Base-by-base conservation (phyloP, 2,797 vertebrate species). In the Lemur catta region DNA sequence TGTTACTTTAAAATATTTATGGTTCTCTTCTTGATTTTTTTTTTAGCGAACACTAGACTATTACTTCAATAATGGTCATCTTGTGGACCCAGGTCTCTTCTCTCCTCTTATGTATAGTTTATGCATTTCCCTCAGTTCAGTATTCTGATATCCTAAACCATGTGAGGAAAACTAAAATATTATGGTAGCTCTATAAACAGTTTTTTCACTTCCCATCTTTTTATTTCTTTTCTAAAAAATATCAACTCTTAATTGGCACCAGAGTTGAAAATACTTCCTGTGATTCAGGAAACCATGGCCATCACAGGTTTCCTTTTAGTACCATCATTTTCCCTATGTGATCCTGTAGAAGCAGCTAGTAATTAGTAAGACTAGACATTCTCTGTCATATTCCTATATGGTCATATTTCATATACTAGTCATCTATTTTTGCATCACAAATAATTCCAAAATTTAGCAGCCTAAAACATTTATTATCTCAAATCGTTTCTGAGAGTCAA, bases 221-320 rank as follows among this genome's bases (percentile, higher is more conserved):
- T 72, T 84, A 50, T 91, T 87, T 91, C 20, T 80, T 30, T 59
- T 92, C 38, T 89, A 57, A 93, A 57, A 93, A 87, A 87, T 88
- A 22, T 84, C 61, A 55, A 7, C 28, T 48, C 38, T 67, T 91
- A 48, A 20, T 91, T 96, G 63, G 38, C 13, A 33, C 26, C 20
- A 71, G 17, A 91, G 41, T 79, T 88, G 63, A 57, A 81, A 84
- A 57, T 82, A 71, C 4, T 50, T 90, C 24, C 6, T 71, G 38
- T 95, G 55, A 81, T 90, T 61, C 61, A 93, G 82, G 59, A 82
- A 75, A 48, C 61, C 61, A 74, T 71, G 26, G 43, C 15, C 74
- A 69, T 92, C 46, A 38, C 74, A 13, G 57, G 13, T 89, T 92
- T 80, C 46, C 92, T 94, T 79, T 90, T 63, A 28, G 35, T 52